phyloP scores from a whole-genome alignment of 2,888 invertebrate genomes.

The Poecilus cupreus region DNA sequence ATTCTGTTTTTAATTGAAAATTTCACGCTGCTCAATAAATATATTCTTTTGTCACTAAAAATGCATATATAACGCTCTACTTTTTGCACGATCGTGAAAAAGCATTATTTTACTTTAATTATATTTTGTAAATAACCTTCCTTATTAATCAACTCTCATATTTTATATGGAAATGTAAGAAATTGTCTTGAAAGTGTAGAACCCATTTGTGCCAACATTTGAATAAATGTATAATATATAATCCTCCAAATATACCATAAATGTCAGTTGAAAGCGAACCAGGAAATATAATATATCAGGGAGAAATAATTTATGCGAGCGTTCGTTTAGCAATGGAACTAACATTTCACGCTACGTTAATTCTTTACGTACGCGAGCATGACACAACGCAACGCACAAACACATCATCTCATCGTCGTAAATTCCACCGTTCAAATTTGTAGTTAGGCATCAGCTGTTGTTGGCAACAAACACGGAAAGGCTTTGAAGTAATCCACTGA shows the following conservation, averaged over 20 bases:
- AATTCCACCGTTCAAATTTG: conserved; percentile 14
- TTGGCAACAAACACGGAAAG: conserved; percentile 16
- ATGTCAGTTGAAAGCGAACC: neutral
- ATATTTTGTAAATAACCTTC: no score
- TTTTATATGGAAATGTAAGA: no score
- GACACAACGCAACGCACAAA: conserved; percentile 32
- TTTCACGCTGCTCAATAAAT: no score
- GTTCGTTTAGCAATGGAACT: conserved; percentile 41
- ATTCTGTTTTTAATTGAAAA: no score
- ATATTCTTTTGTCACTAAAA: no score
- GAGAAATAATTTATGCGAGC: conserved; percentile 31
- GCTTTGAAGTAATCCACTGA: conserved; percentile 35
- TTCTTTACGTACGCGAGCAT: conserved; percentile 33
- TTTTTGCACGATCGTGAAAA: no score
- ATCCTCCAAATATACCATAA: conserved; percentile 16
- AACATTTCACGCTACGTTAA: conserved; percentile 48
- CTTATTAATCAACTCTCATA: no score
- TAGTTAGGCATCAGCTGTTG: neutral
- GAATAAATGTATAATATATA: conserved; percentile 27
- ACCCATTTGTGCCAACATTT: no score
- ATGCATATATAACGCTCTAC: no score
- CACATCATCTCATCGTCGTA: neutral
- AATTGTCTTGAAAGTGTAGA: no score
- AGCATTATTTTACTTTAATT: no score
- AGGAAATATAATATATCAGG: conserved; percentile 38